phyloP scores from a whole-genome alignment of 2,797 vertebrate species.

The Acanthurus lineatus region DNA sequence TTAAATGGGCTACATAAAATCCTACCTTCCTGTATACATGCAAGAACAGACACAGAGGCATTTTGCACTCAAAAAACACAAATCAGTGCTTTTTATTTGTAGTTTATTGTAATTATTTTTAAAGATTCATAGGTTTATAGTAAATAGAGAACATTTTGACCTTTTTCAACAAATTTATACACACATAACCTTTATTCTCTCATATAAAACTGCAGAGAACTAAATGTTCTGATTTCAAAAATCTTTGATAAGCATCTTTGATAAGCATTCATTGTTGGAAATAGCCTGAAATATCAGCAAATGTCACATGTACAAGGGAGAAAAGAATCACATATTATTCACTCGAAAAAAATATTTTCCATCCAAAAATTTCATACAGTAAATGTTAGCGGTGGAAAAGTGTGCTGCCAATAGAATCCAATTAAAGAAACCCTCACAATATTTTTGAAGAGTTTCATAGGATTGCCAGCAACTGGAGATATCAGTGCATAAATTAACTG shows the following conservation, averaged over 20 bases:
- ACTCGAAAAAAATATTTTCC: constrained; percentile 69
- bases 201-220: constrained; percentile 29
- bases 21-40: constrained; percentile 37
- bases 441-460: constrained; percentile 69
- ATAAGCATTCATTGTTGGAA: constrained; percentile 63
- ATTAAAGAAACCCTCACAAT: constrained; percentile 66
- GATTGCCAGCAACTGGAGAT: constrained; percentile 63
- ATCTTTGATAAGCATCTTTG: constrained; percentile 39
- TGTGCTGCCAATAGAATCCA: constrained; percentile 65
- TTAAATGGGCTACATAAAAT: constrained; percentile 68
- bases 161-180: constrained; percentile 36
- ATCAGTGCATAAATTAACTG: constrained; percentile 72
- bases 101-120: constrained; percentile 24
- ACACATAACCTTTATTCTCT: constrained; percentile 6
- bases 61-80: constrained; percentile 22
- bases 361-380: constrained; percentile 66
- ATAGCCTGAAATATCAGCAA: constrained; percentile 67
- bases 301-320: constrained; percentile 57
- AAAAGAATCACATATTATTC: constrained; percentile 28
- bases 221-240: constrained; percentile 36
- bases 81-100: constrained; percentile 37
- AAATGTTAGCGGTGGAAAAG: constrained; percentile 69
- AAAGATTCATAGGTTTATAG: constrained; percentile 23
- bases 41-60: constrained; percentile 16
- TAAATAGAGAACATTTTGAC: constrained; percentile 37